A percentile compares a stretch with the other conserved stretches of the same genome.
Evolutionary conservation across 1,140 invertebrate genomes (phyloP).

Genomic region (Lithobius niger): DNA sequence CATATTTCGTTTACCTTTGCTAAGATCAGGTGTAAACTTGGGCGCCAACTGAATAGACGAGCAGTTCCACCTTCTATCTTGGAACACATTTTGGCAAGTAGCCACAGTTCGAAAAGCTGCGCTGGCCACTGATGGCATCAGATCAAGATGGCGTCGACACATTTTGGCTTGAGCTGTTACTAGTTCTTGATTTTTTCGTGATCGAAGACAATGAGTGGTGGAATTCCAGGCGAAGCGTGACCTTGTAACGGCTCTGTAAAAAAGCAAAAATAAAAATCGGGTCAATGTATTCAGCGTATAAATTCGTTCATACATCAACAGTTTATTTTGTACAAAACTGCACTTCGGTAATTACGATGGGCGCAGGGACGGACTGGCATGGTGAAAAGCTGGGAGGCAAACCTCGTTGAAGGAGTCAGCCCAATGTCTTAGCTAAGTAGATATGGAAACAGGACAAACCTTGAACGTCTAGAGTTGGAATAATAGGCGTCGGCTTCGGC

Average conservation of each 20-base stretch:
- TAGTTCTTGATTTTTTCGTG: constrained; percentile 39
- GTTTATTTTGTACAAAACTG: too few relatives aligned
- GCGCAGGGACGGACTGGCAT: too few relatives aligned
- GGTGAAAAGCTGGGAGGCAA: too few relatives aligned
- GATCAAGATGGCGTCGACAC: constrained; percentile 48
- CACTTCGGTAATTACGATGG: too few relatives aligned
- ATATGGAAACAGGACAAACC: too few relatives aligned
- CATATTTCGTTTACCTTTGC: constrained; percentile 60
- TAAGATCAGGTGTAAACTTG: constrained; percentile 53
- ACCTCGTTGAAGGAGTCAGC: too few relatives aligned
- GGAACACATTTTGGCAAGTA: constrained; percentile 56
- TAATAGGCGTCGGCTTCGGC: too few relatives aligned
- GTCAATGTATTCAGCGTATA: too few relatives aligned
- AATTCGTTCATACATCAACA: too few relatives aligned
- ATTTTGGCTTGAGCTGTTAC: constrained; percentile 46
- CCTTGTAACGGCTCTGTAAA: constrained; percentile 11
- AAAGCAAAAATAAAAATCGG: constrained; percentile 9
- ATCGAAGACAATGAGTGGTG: constrained; percentile 24
- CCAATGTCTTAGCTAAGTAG: too few relatives aligned
- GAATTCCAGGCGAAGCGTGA: constrained; percentile 15
- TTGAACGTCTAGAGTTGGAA: too few relatives aligned
- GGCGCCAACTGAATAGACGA: constrained; percentile 58
- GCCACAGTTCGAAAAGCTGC: constrained; percentile 50
- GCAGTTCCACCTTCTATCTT: constrained; percentile 68
- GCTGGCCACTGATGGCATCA: constrained; percentile 57